Base-by-base conservation (phyloP, 2,888 invertebrate genomes). In the Caenorhabditis afra region DNA sequence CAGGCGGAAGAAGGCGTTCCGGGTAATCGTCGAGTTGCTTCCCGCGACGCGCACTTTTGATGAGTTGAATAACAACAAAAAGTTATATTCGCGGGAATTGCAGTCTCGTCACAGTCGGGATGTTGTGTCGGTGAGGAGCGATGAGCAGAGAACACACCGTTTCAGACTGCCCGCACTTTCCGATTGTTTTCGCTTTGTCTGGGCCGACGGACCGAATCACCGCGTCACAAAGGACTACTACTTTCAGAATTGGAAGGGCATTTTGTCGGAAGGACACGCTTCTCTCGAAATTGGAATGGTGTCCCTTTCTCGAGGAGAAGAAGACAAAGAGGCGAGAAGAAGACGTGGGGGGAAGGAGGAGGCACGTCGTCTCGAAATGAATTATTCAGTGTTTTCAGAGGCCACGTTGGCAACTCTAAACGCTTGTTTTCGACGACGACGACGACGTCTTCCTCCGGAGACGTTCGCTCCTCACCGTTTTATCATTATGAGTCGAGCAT, bases 381-480 rank as follows among this genome's bases (percentile, higher is more conserved):
- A 67, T 58, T 41, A 67, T 67, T 67, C 58, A 58, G 58, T 58
- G 50, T 67, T 67, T 67, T 41, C 16, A 29, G 44, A 3, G n/a
- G 23, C 47, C 62, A 41, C 16, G 55, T 47, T 47, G 45, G 41
- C 45, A 65, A 23, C 52, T 64, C 50, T 22, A 53, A 39, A n/a
- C 47, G 22, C 37, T 22, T 47, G 47, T 47, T 47, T 59, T 49
- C 29, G 29, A n/a, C n/a, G n/a, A n/a, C n/a, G n/a, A n/a, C n/a
- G n/a, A n/a, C n/a, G n/a, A 5, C 29, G 29, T 22, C 22, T 10
- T 22, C 49, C 11, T 47, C 16, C 35, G n/a, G 37, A 22, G 7
- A 0, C 22, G 20, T 35, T 10, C 8, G 29, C 10, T 8, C 22
- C 49, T 16, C 35, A 16, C 41, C 14, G 23, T 22, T 37, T 50